Conservation (phyloP, 2,888 invertebrate genomes). For the Seira musarum region DNA sequence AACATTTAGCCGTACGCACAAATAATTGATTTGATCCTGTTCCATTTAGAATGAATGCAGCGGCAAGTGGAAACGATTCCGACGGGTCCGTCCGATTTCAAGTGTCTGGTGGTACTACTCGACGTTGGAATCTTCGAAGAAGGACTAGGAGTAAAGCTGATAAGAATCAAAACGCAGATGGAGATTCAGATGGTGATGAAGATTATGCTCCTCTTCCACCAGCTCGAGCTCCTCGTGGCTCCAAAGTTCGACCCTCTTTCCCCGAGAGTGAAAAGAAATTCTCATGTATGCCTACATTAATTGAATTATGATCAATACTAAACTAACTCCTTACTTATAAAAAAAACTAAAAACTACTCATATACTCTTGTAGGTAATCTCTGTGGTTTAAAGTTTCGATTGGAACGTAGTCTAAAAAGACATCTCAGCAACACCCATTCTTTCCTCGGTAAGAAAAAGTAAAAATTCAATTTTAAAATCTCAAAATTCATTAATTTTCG, state of each 20-base stretch:
- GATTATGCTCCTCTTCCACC: constrained; percentile 34
- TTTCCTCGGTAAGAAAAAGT: too few species aligned
- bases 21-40: too few species aligned
- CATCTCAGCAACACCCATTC: constrained; percentile 26
- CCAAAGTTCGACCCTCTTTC: not conserved
- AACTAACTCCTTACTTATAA: too few species aligned
- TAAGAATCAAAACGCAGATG: not conserved
- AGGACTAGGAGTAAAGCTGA: not conserved
- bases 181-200: constrained; percentile 11
- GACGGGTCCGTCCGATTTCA: constrained; percentile 27
- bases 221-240: constrained; percentile 2
- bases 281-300: too few species aligned
- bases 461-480: too few species aligned
- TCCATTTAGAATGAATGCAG: not conserved
- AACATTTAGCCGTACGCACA: too few species aligned
- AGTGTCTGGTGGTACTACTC: not conserved
- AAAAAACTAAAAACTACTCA: too few species aligned
- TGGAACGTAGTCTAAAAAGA: constrained; percentile 30
- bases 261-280: constrained; percentile 21
- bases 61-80: constrained; percentile 23
- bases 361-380: too few species aligned
- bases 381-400: not conserved
- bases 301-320: too few species aligned
- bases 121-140: constrained; percentile 35
- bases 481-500: too few species aligned